These are phyloP conservation scores for Metridium senile DNA, from an alignment of 92 coral and sea anemone species.

Conservation along the genomic window DNA sequence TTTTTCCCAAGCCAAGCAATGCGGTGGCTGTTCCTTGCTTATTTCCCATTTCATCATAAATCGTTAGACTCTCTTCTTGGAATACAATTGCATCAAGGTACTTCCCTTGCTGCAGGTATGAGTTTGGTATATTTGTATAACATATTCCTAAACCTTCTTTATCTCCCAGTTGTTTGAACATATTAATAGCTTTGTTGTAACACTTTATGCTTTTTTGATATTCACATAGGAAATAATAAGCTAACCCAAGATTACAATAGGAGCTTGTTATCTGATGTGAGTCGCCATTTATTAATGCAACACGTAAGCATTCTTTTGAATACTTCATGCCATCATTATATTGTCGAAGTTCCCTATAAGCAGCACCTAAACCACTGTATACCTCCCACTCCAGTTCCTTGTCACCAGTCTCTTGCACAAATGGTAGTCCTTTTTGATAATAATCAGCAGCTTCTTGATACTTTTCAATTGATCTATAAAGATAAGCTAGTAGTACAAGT, in stretches of 20 bases:
- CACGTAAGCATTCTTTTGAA: neutral
- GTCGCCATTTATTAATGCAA: neutral
- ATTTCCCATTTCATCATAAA: slow-evolving; percentile 2
- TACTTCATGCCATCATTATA: neutral
- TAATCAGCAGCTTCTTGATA: neutral
- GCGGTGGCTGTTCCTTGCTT: neutral
- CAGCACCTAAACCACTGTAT: neutral
- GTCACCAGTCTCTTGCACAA: neutral
- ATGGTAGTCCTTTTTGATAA: neutral
- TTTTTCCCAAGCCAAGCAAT: neutral
- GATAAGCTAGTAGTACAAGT: neutral
- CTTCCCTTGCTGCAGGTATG: neutral
- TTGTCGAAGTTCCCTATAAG: neutral
- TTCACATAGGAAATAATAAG: neutral
- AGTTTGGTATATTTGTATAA: neutral
- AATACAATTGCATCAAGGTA: slow-evolving; percentile 1
- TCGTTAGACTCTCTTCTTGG: neutral
- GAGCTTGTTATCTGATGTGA: neutral
- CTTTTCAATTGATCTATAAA: neutral
- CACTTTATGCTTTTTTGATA: neutral
- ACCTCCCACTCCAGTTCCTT: neutral
- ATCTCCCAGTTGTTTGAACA: neutral
- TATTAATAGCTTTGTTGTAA: neutral
- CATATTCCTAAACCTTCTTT: neutral
- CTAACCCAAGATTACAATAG: neutral